Evolutionary conservation across 1,140 invertebrate genomes (phyloP), one percentile per base, ranked within the genome.

Genomic region (Anastatus disparis): DNA sequence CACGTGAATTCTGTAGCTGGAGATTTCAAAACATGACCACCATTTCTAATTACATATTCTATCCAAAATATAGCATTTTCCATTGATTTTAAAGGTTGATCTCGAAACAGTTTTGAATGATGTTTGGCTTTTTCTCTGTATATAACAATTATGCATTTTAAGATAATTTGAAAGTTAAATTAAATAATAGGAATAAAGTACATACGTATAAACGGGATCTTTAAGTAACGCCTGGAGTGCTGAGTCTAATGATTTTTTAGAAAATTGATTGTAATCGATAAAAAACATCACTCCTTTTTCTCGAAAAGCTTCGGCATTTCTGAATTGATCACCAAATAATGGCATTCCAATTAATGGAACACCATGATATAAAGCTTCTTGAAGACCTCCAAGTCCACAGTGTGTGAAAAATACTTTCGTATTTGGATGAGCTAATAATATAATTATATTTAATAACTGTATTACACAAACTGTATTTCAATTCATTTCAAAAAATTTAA

Each of bases 401-500:
- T 91, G 89, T 7, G 88, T 89, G n/a, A 92, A 88, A 72, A 92
- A 92, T 2, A 90, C 61, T 73, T 87, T 87, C 1, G 87, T 79
- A 55, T 89, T 88, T 3, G 78, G 72, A 76, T 91, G 89, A 17
- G 79, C 85, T 89, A n/a, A n/a, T n/a, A n/a, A n/a, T n/a, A n/a
- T n/a, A n/a, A n/a, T n/a, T n/a, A n/a, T n/a, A n/a, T n/a, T n/a
- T n/a, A n/a, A n/a, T n/a, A n/a, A n/a, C n/a, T n/a, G n/a, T n/a
- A n/a, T n/a, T n/a, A n/a, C n/a, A n/a, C n/a, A n/a, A n/a, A n/a
- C n/a, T n/a, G n/a, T n/a, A n/a, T n/a, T n/a, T n/a, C n/a, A n/a
- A n/a, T n/a, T 26, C 15, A 27, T 9, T 10, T 17, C 24, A 56
- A 35, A 17, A 10, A 40, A 17, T n/a, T n/a, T n/a, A n/a, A n/a